phyloP scores from a whole-genome alignment of 2,888 invertebrate species.

The Nomada flava region DNA sequence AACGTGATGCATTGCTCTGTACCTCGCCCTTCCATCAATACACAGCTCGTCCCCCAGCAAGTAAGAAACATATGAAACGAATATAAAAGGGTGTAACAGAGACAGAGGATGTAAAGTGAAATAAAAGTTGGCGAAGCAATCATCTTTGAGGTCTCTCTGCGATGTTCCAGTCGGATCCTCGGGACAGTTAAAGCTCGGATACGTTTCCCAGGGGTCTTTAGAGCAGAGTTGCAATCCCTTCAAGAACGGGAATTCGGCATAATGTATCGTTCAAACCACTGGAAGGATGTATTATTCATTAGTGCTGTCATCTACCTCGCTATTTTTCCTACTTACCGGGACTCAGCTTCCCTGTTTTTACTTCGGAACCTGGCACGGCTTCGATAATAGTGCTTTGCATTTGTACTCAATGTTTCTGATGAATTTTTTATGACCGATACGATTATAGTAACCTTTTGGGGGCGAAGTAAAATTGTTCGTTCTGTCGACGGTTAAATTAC shows the following conservation, averaged over 20 bases:
- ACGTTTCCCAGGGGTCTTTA: conserved; percentile 64
- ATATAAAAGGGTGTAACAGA: neutral
- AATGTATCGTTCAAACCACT: conserved; percentile 75
- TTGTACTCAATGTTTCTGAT: conserved; percentile 10
- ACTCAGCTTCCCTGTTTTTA: conserved; percentile 4
- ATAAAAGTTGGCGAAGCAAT: neutral
- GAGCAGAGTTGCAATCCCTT: conserved; percentile 65
- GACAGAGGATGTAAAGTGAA: neutral
- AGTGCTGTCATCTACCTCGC: conserved; percentile 44
- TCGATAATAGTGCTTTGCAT: conserved; percentile 30
- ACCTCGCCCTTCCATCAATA: too few relatives aligned
- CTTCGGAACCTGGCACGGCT: conserved; percentile 17
- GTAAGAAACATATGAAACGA: too few relatives aligned
- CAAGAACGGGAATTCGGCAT: conserved; percentile 72
- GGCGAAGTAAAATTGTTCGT: too few relatives aligned
- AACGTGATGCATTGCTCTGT: too few relatives aligned
- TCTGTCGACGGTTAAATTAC: too few relatives aligned
- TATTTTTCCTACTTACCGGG: conserved; percentile 15
- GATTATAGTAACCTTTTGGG: neutral
- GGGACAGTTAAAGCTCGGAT: conserved; percentile 36
- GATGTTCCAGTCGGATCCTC: neutral
- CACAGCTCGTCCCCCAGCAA: too few relatives aligned
- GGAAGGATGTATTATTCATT: conserved; percentile 82
- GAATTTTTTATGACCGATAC: conserved; percentile 4
- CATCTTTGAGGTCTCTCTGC: neutral